Conservation (phyloP, 2,888 invertebrate species). For the Ptychoptera contaminata region DNA sequence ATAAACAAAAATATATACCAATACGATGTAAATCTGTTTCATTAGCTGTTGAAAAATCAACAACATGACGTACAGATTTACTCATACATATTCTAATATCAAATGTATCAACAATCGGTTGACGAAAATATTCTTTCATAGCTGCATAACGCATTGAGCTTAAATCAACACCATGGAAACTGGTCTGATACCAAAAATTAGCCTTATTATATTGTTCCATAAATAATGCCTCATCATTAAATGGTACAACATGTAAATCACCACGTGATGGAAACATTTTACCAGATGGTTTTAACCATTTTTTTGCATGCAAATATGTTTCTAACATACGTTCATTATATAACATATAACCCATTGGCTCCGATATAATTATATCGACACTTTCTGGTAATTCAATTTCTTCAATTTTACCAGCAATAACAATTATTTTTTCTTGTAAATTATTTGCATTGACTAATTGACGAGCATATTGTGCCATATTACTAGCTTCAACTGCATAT, state of each 20-base stretch:
- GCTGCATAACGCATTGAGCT: conserved; percentile 83
- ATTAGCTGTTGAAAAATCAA: conserved; percentile 82
- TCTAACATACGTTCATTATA: conserved; percentile 99
- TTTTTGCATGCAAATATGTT: conserved; percentile 95
- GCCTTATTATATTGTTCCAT: conserved; percentile 98
- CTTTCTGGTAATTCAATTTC: conserved; percentile 90
- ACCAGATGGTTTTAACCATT: conserved; percentile 85
- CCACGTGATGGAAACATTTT: conserved; percentile 97
- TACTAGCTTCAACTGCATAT: conserved; percentile 98
- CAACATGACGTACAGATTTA: conserved; percentile 79
- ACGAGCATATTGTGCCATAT: conserved; percentile 94
- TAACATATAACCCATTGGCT: conserved; percentile 99
- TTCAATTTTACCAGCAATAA: conserved; percentile 95
- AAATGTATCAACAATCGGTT: conserved; percentile 97
- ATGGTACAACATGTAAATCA: conserved; percentile 93
- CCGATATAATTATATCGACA: conserved; percentile 95
- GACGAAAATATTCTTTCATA: conserved; percentile 92
- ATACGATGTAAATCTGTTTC: conserved; percentile 92
- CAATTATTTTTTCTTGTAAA: conserved; percentile 71
- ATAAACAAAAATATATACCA: conserved; percentile 18
- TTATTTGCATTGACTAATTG: conserved; percentile 81
- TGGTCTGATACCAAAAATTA: conserved; percentile 97
- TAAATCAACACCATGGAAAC: conserved; percentile 95
- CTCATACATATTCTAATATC: conserved; percentile 95
- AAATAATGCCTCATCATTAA: conserved; percentile 92